A percentile compares a stretch with the other conserved stretches of the same genome.
These are phyloP conservation scores for Ochropacha duplaris DNA, from an alignment of 2,888 invertebrate species.

Conservation along the genomic window DNA sequence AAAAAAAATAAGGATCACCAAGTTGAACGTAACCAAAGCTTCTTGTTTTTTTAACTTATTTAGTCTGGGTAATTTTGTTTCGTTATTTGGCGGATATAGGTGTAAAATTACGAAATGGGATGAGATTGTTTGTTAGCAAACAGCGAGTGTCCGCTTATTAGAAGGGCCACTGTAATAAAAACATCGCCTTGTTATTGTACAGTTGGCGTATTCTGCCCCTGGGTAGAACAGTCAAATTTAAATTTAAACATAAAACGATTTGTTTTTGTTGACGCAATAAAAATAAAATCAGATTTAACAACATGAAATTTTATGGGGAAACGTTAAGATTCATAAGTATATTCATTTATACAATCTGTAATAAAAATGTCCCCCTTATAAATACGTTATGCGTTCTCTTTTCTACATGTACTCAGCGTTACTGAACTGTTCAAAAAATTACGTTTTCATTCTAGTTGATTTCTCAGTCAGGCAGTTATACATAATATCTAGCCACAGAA, in stretches of 20 bases:
- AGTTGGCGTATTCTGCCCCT: constrained; percentile 48
- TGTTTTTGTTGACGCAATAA: constrained; percentile 69
- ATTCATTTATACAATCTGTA: constrained; percentile 26
- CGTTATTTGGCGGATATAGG: constrained; percentile 55
- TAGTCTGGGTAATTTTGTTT: constrained; percentile 53
- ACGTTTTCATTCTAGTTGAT: not conserved
- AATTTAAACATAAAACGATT: constrained; percentile 73
- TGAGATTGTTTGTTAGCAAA: constrained; percentile 76
- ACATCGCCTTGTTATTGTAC: constrained; percentile 76
- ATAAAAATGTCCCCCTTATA: constrained; percentile 21
- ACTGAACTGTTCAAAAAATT: not conserved
- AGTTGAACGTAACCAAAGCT: constrained; percentile 1
- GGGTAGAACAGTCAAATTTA: constrained; percentile 63
- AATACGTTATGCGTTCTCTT: constrained; percentile 12
- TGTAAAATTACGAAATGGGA: constrained; percentile 70
- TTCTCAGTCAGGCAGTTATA: not conserved
- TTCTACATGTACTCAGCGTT: constrained; percentile 3
- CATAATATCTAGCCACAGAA: no score
- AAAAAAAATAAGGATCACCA: not conserved
- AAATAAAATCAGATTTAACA: constrained; percentile 67
- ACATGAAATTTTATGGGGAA: constrained; percentile 49
- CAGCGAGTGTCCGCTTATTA: constrained; percentile 76
- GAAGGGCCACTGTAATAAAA: constrained; percentile 74
- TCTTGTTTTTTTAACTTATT: constrained; percentile 50
- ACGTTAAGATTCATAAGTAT: constrained; percentile 47